Evolutionary conservation across 2,113 vertebrate species (phyloP), one percentile per base, ranked within the genome.

Genomic region (Rhea americana): DNA sequence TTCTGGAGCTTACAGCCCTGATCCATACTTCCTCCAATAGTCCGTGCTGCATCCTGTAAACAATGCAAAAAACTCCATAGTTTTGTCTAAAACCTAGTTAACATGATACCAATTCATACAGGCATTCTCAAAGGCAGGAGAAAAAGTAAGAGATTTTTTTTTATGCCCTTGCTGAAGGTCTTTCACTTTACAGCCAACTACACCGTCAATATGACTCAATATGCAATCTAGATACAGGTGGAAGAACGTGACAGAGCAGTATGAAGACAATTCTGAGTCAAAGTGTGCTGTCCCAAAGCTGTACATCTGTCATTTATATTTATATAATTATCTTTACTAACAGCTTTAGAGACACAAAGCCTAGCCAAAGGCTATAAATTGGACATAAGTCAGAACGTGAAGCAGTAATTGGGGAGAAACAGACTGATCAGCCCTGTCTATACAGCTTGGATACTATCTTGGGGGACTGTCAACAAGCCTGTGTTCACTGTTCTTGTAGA

Each of bases 161-260:
- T 26, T 15, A 75, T 51, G 92, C 70, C 96, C 93, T 96, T 94
- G 48, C 81, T 87, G 93, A 96, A 95, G 93, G 94, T 95, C 88
- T 94, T 51, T 73, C 70, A 28, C 62, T 93, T 95, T 84, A 71
- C 39, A 91, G 95, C 66, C 92, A 95, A 59, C 90, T 58, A 67
- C 63, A 47, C 41, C 87, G 95, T 90, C 90, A 87, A 94, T 95
- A 94, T 95, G 92, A 96, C 94, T 95, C 94, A 96, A 96, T 89
- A 84, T 45, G 76, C 89, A 85, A 92, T 91, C 93, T 93, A 78
- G 93, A 77, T 93, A 92, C 91, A 93, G 95, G 93, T 94, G 83
- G 89, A 90, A 87, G 67, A 95, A 94, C 5, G 58, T 95, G 93
- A 91, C 86, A 90, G 91, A 94, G 88, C 93, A 93, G 32, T 73